Evolutionary conservation across 1,140 invertebrate species (phyloP), one percentile per base, ranked within the genome.

Genomic region (Drosophila ironensis): DNA sequence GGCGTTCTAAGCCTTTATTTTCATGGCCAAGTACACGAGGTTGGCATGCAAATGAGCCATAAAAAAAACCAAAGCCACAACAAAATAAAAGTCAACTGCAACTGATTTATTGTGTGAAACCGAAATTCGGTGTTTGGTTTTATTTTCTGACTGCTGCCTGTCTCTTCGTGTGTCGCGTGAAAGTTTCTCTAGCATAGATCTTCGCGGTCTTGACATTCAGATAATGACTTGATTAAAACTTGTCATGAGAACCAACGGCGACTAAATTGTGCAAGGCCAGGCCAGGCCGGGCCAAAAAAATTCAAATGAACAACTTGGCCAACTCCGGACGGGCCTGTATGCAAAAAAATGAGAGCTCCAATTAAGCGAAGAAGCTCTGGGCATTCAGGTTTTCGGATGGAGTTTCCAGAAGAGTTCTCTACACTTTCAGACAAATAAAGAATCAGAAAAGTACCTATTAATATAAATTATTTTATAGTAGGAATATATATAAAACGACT

Each of bases 31-130:
- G 27, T 71, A 51, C 56, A 51, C 42, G 25, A 28, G 17, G 19
- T 5, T 52, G 72, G 64, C 68, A 84, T 73, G 72, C 78, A 82
- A 82, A 81, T 72, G 44, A 67, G 45, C 25, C 53, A 56, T 80
- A 80, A 80, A 67, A 63, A 53, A 30, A 54, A 14, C 38, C 30
- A 38, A 20, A n/a, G n/a, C 25, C 56, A 20, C 25, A 35, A 37
- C 47, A 38, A 82, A 70, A 63, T 56, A 56, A 74, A 84, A 80
- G 52, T 56, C 70, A 72, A 72, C 64, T 78, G 41, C 54, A 56
- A 38, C 71, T 86, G 75, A 86, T 86, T 86, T 86, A 80, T 64
- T 86, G 80, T 86, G 80, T 86, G 80, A 86, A 86, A 86, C 71
- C 40, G 71, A 86, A 84, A 86, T 52, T 45, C 48, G 41, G 19